phyloP scores from a whole-genome alignment of 2,797 vertebrate species.

The Epinephelus coioides region DNA sequence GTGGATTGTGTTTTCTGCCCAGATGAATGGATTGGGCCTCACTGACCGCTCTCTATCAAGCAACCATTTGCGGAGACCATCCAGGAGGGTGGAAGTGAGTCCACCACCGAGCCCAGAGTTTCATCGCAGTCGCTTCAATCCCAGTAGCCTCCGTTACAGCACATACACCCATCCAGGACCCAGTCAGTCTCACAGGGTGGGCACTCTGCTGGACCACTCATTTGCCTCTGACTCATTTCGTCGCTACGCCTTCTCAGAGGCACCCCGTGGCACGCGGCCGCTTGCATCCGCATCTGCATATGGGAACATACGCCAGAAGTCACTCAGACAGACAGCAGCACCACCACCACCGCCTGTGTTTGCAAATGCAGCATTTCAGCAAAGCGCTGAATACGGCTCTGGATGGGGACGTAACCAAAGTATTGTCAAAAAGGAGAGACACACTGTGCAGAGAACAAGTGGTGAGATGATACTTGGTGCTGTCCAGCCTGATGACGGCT shows the following conservation, averaged over 20 bases:
- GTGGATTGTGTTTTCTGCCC: conserved; percentile 15
- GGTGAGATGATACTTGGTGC: not conserved
- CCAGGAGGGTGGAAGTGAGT: conserved; percentile 71
- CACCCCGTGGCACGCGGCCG: not conserved
- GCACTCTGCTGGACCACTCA: conserved; percentile 1
- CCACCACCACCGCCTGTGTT: conserved; percentile 7
- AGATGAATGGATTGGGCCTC: conserved; percentile 50
- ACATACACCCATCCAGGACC: conserved; percentile 54
- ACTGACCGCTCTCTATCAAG: conserved; percentile 20
- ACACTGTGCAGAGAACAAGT: not conserved
- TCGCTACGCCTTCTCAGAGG: conserved; percentile 63
- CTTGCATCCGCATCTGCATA: not conserved
- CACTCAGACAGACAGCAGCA: not conserved
- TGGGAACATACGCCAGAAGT: not conserved
- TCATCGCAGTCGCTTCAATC: conserved; percentile 12
- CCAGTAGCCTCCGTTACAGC: conserved; percentile 8
- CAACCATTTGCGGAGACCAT: conserved; percentile 29
- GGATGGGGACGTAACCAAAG: conserved; percentile 12
- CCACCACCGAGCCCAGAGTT: conserved; percentile 43
- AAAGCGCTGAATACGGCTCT: not conserved
- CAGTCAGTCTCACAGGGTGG: not conserved
- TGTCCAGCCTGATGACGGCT: not conserved
- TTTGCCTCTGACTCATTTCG: conserved; percentile 2
- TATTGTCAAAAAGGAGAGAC: conserved; percentile 8
- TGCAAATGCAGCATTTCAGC: conserved; percentile 28